Conservation (phyloP, 2,888 invertebrate species). For the Drosophila conformis region DNA sequence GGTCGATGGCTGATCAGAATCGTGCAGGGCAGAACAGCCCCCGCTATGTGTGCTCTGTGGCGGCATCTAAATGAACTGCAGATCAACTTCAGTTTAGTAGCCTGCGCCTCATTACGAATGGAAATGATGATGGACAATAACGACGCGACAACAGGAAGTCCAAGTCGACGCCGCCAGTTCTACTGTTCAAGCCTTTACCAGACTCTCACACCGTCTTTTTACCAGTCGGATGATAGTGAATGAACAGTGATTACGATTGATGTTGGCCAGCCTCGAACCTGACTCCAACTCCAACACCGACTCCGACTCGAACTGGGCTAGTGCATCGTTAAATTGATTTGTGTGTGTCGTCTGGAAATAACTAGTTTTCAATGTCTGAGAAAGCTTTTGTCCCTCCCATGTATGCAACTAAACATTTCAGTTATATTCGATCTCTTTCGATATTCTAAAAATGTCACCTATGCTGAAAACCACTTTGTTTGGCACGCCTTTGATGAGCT, state of each 20-base stretch:
- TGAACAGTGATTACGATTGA: conserved; percentile 46
- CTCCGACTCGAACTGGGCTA: conserved; percentile 71
- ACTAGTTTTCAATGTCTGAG: conserved; percentile 73
- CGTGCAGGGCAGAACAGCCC: conserved; percentile 54
- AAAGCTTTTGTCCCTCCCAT: conserved; percentile 47
- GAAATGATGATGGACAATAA: conserved; percentile 84
- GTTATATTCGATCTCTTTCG: conserved; percentile 43
- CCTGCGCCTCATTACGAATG: conserved; percentile 81
- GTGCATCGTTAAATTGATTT: conserved; percentile 79
- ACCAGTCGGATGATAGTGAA: conserved; percentile 39
- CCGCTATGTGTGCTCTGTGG: conserved; percentile 62
- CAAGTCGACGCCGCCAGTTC: conserved; percentile 49
- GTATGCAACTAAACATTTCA: conserved; percentile 63
- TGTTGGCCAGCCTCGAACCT: conserved; percentile 31
- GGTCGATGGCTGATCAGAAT: conserved; percentile 34
- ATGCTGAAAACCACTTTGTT: conserved; percentile 61
- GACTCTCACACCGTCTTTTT: conserved; percentile 4
- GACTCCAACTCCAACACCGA: conserved; percentile 44
- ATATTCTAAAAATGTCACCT: conserved; percentile 71
- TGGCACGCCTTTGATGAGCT: conserved; percentile 55
- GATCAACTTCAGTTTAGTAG: conserved; percentile 78
- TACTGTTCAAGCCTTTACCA: conserved; percentile 19
- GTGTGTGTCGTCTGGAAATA: conserved; percentile 60
- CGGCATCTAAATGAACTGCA: conserved; percentile 81
- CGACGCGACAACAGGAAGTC: conserved; percentile 84